Base-by-base conservation (phyloP, 2,888 invertebrate genomes). In the Anticlea derivata region DNA sequence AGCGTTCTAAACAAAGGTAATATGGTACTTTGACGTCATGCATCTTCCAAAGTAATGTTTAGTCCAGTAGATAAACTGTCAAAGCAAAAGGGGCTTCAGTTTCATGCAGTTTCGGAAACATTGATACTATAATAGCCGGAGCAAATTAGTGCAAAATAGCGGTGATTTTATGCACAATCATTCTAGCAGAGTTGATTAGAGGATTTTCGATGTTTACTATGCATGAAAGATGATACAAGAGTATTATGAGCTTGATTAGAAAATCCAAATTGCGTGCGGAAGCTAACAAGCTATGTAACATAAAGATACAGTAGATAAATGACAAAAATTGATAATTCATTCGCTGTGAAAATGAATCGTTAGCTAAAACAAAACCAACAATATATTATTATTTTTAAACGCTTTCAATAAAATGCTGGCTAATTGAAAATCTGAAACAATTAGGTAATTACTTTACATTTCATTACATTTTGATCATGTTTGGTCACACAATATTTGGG, bases 131-230 rank as follows among this genome's bases (percentile, higher is more conserved):
- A 51, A 57, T 62, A 61, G 55, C 57, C 37, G 37, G 48, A 54
- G 41, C 60, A 69, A 69, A 68, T 68, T 65, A 61, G 63, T 60
- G 58, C 61, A 59, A 62, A 63, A 65, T 66, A 62, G 56, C 58
- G 65, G 69, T 65, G 66, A 63, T 60, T 64, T 65, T 63, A 58
- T 53, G 63, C 63, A 64, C 66, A 69, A 72, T 69, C 53, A 62
- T 74, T 66, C 71, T 67, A 68, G 70, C 22, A 29, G 20, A 17
- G 51, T 30, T 41, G 8, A 43, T 38, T 43, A 38, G 40, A 26
- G n/a, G 10, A 44, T 30, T 48, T 39, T 22, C 17, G 20, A 12
- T 38, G 27, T 10, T 17, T 13, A 43, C 12, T 38, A 27, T 41
- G 17, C 27, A 46, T 12, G 24, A 23, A 22, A 31, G 7, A 12